These are phyloP conservation scores for Phocides pigmalion DNA, from an alignment of 1,140 invertebrate genomes.

Conservation along the genomic window DNA sequence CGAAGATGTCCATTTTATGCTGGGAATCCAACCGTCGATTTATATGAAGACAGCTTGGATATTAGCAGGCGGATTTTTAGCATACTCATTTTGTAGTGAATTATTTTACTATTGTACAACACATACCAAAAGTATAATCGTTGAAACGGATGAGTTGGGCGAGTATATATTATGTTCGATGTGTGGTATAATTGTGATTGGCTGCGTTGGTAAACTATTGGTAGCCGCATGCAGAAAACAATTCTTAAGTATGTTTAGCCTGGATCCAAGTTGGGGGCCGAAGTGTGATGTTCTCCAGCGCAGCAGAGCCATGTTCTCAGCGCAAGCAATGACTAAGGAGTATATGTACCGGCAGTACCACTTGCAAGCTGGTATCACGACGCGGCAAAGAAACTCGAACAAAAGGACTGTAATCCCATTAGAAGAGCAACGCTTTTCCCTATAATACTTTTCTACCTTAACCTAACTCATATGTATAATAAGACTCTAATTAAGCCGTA, in stretches of 20 bases:
- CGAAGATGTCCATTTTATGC: slow-evolving; percentile 76
- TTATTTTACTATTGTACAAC: slow-evolving; percentile 35
- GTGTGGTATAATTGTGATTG: slow-evolving; percentile 26
- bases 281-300: slow-evolving; percentile 56
- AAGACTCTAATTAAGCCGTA: too few species aligned
- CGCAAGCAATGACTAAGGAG: slow-evolving; percentile 78
- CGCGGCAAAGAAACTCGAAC: slow-evolving; percentile 57
- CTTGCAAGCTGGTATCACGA: slow-evolving; percentile 63
- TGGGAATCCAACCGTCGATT: slow-evolving; percentile 60
- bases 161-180: slow-evolving; percentile 28
- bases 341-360: slow-evolving; percentile 76
- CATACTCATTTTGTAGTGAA: slow-evolving; percentile 51
- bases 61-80: slow-evolving; percentile 42
- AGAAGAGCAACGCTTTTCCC: background rate
- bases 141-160: slow-evolving; percentile 24
- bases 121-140: slow-evolving; percentile 1
- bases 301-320: slow-evolving; percentile 72
- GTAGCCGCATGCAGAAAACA: slow-evolving; percentile 43
- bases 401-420: slow-evolving; percentile 30
- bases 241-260: slow-evolving; percentile 36
- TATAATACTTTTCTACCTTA: background rate
- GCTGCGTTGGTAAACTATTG: slow-evolving; percentile 44
- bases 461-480: too few species aligned
- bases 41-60: slow-evolving; percentile 60
- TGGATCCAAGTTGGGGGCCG: slow-evolving; percentile 65